Conservation (phyloP, 1,140 invertebrate species). For the Drosophila nebulosa region DNA sequence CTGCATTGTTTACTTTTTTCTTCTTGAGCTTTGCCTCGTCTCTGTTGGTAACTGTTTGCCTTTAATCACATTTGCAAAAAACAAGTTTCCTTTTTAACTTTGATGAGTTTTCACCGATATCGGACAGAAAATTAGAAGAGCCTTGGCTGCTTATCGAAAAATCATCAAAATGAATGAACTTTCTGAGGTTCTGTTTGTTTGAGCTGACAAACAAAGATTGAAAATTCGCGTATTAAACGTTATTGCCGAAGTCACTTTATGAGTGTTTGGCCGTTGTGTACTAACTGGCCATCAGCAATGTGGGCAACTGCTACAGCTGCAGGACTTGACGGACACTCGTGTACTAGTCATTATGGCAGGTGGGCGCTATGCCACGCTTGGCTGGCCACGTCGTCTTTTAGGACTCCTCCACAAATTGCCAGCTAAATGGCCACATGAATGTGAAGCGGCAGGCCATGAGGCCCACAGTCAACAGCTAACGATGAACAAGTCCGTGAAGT, state of each 20-base stretch:
- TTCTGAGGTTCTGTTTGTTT: constrained; percentile 43
- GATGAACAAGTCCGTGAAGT: constrained; percentile 3
- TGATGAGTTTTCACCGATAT: constrained; percentile 38
- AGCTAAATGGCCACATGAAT: constrained; percentile 44
- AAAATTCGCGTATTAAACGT: constrained; percentile 19
- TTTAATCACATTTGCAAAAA: constrained; percentile 54
- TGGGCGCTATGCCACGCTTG: constrained; percentile 34
- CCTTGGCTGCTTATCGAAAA: constrained; percentile 21
- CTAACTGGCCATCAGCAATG: constrained; percentile 30
- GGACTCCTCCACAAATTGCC: constrained; percentile 26
- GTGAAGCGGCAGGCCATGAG: background rate
- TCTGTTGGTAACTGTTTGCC: constrained; percentile 28
- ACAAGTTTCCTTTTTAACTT: constrained; percentile 22
- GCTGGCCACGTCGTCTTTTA: constrained; percentile 55
- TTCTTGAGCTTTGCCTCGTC: background rate
- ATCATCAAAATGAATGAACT: background rate
- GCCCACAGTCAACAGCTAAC: background rate
- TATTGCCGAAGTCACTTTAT: constrained; percentile 45
- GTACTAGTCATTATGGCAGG: background rate
- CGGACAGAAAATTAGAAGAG: constrained; percentile 36
- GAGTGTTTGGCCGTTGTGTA: constrained; percentile 31
- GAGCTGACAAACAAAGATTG: constrained; percentile 8
- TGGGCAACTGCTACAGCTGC: background rate
- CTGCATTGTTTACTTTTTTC: constrained; percentile 49
- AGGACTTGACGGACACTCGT: constrained; percentile 29